Base-by-base conservation (phyloP, 2,113 vertebrate genomes). In the Echinops telfairi region DNA sequence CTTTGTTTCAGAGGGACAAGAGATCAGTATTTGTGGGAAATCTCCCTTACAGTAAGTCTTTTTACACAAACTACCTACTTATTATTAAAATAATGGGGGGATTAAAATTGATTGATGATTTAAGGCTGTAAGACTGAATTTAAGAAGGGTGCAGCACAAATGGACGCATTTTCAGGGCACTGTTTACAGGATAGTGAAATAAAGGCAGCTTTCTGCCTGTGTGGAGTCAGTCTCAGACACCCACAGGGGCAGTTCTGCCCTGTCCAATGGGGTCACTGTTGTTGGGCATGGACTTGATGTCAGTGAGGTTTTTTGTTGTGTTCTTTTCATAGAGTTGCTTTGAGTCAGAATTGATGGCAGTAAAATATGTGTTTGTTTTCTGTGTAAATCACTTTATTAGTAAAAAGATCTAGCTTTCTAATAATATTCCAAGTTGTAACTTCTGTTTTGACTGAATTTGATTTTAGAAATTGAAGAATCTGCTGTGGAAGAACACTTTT, bases 11-110 rank as follows among this genome's bases (percentile, higher is more conserved):
- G 99, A 98, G 99, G 57, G 98, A 99, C 94, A 99, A 99, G 88
- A 98, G 98, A 77, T 99, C 99, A 0, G 83, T 99, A 3, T 99
- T 99, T 86, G 97, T 99, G 92, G 99, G 99, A 82, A 99, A 99
- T 91, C 98, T 99, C 12, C 88, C 99, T 0, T 99, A 99, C 3
- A 99, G 99, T 99, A 97, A 99, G 99, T 97, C 66, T 78, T 5
- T 87, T 86, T 94, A 64, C 75, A 62, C 23, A 76, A 91, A 71
- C 60, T 91, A 17, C 33, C 20, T 58, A 25, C 84, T 73, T 77
- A n/a, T 89, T 19, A 4, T 27, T 64, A 53, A 76, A 78, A 38
- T 77, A 82, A 60, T 4, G 23, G 80, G 66, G 31, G 64, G 36
- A 64, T 92, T 62, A 60, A 71, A 92, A 22, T 68, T 47, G 16